Percentiles rank a stretch among this genome's conserved stretches.
These are phyloP conservation scores for Allacma fusca DNA, from an alignment of 2,888 invertebrate species.

Conservation along the genomic window DNA sequence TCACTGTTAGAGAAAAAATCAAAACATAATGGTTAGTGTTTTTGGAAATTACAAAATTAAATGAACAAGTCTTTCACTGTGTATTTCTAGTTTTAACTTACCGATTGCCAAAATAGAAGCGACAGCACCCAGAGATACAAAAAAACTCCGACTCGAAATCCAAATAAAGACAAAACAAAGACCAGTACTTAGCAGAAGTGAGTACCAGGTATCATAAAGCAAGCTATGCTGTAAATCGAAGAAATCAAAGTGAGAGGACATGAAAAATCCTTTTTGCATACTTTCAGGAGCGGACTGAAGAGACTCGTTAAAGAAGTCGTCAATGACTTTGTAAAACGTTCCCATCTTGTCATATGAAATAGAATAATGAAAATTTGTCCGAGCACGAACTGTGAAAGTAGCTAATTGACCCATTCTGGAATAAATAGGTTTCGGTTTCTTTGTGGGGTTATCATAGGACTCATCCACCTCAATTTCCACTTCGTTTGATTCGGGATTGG, in stretches of 20 bases:
- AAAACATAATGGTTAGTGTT: no score
- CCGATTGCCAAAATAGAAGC: constrained; percentile 66
- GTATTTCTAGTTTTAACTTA: constrained; percentile 45
- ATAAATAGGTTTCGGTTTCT: background rate
- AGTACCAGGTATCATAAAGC: constrained; percentile 75
- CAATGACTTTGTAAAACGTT: constrained; percentile 76
- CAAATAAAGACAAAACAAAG: constrained; percentile 58
- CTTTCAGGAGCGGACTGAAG: constrained; percentile 77
- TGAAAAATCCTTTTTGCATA: constrained; percentile 87
- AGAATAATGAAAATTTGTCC: constrained; percentile 75
- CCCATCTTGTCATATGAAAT: constrained; percentile 82
- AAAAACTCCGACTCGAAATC: constrained; percentile 63
- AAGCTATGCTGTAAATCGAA: constrained; percentile 88
- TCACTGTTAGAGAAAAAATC: no score
- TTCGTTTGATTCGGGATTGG: background rate
- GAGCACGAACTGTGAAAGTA: constrained; percentile 54
- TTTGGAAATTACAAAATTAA: no score
- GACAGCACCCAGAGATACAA: constrained; percentile 79
- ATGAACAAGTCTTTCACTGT: no score
- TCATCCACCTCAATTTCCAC: background rate
- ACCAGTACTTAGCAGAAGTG: constrained; percentile 53
- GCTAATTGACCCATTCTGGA: constrained; percentile 50
- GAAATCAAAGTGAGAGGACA: constrained; percentile 81
- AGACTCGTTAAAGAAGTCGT: constrained; percentile 79
- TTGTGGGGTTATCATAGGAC: constrained; percentile 1